Base-by-base conservation (phyloP, 2,113 vertebrate species). In the Acrocephalus kingi region DNA sequence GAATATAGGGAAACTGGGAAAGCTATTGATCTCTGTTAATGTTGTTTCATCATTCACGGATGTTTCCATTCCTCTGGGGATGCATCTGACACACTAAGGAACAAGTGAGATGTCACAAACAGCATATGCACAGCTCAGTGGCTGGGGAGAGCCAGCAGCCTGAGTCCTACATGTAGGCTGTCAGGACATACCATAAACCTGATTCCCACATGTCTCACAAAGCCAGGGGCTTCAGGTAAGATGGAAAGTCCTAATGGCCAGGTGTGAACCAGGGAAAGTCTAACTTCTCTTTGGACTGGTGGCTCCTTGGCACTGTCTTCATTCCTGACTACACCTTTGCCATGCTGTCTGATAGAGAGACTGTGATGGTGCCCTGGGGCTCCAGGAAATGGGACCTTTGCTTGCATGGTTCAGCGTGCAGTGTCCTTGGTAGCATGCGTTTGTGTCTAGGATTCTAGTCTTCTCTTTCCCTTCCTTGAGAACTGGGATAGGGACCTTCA, bases 61-160 rank as follows among this genome's bases (percentile, higher is more conserved):
- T 90, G 86, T 89, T 94, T 90, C 94, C 59, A 0, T 82, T 80
- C 72, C 93, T 88, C 90, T 55, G 78, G 87, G 87, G 63, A 63
- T 83, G 62, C 13, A 64, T 89, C 66, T 91, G 91, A 61, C 75
- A 54, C 1, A 3, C 20, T 46, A 58, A 96, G 52, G 49, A 90
- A 45, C 30, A 63, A 67, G 51, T 89, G 72, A 21, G 58, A 33
- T 7, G 2, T 73, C 59, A 45, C 85, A 90, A 76, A 58, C 54
- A 72, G 61, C 13, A 39, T 6, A 45, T 37, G 45, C 55, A 30
- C 24, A 85, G 82, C 59, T 73, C 72, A 30, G 55, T 7, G 64
- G 33, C 56, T 82, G 52, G 56, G 39, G 46, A 87, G 14, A 62
- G 21, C 22, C 35, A 68, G 35, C 75, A 62, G 30, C 11, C 37